Evolutionary conservation across 1,140 invertebrate species (phyloP).

Genomic region (Vanessa atalanta): DNA sequence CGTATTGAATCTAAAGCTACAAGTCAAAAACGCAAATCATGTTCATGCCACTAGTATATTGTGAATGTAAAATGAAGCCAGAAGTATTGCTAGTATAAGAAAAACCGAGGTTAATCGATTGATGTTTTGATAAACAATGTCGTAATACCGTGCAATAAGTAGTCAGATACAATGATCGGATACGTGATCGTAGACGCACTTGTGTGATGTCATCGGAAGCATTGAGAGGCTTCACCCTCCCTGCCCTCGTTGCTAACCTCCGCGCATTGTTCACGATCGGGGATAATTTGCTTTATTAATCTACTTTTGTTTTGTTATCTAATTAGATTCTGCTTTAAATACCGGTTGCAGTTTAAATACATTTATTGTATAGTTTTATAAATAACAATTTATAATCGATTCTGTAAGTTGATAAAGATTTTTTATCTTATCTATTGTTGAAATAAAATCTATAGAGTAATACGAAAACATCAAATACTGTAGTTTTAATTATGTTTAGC

Average conservation of each 20-base stretch:
- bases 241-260: constrained; percentile 20
- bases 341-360: too few relatives aligned
- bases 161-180: constrained; percentile 43
- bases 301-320: neutral
- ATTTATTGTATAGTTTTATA: too few relatives aligned
- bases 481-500: too few relatives aligned
- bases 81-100: neutral
- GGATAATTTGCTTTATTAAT: constrained; percentile 18
- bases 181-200: constrained; percentile 40
- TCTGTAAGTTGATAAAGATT: too few relatives aligned
- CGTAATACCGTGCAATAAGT: constrained; percentile 19
- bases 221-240: constrained; percentile 48
- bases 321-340: too few relatives aligned
- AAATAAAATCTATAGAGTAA: too few relatives aligned
- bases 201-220: constrained; percentile 44
- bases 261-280: constrained; percentile 18
- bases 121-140: constrained; percentile 14
- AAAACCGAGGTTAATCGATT: constrained; percentile 8
- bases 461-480: too few relatives aligned
- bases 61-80: neutral
- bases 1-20: too few relatives aligned
- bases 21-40: too few relatives aligned
- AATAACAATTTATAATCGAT: too few relatives aligned
- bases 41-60: too few relatives aligned
- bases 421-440: too few relatives aligned